phyloP scores from a whole-genome alignment of 2,797 vertebrate genomes.

The Glossophaga mutica region DNA sequence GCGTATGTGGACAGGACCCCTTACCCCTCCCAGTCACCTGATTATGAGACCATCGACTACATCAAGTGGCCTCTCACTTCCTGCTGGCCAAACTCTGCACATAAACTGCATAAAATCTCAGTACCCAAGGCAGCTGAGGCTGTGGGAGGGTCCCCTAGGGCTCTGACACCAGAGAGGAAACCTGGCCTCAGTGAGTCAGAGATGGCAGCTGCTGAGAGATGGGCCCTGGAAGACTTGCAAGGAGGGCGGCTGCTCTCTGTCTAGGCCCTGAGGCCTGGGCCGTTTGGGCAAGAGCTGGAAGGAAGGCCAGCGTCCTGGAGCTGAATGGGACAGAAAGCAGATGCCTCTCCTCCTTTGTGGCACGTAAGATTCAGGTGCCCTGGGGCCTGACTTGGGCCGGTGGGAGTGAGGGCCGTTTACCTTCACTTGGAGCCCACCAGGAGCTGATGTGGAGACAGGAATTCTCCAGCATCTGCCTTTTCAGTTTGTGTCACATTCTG shows the following conservation, averaged over 20 bases:
- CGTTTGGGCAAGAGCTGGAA: neutral
- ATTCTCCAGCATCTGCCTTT: neutral
- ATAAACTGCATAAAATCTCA: neutral
- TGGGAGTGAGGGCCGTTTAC: rapidly evolving
- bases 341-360: neutral
- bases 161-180: rapidly evolving
- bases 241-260: neutral
- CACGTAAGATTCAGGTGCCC: neutral
- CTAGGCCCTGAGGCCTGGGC: neutral
- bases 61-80: too few relatives aligned
- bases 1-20: constrained; percentile 53
- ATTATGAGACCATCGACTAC: rapidly evolving
- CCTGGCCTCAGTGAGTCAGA: neutral
- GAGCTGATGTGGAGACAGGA: rapidly evolving
- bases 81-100: neutral
- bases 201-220: neutral
- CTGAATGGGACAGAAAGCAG: neutral
- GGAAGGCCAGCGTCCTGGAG: neutral
- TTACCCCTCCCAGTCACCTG: rapidly evolving
- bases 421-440: rapidly evolving
- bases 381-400: neutral
- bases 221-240: neutral
- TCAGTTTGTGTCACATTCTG: neutral
- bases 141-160: neutral
- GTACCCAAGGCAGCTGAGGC: neutral